Evolutionary conservation across 2,113 vertebrate species (phyloP), one percentile per base, ranked within the genome.

Genomic region (Ellobius talpinus): DNA sequence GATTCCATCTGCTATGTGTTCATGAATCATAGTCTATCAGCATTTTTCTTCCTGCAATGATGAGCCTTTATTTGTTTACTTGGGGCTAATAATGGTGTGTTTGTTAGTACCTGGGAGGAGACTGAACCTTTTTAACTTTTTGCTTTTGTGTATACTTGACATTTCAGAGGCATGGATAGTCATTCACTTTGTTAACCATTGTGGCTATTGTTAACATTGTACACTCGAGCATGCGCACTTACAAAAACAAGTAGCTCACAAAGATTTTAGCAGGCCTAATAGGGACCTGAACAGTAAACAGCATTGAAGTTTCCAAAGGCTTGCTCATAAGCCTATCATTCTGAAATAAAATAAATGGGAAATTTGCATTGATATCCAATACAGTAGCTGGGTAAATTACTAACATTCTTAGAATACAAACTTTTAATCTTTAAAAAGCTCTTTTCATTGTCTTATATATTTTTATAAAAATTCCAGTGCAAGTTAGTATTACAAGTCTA

Each of bases 21-120:
- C 13, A 45, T 93, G 88, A 96, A 87, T 95, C 68, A 91, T 61
- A 68, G 47, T 74, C 24, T 96, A 2, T 72, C 23, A 52, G 4
- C 14, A 70, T 93, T 95, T 23, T 94, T 82, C 7, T 86, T 66
- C 3, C 70, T 78, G 47, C 6, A 65, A 55, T 76, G 79, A 58
- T 87, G 92, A 95, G n/a, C 7, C 33, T 77, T 55, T 91, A 8
- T 72, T 47, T 95, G 2, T 7, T 92, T 92, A 92, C 14, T 66
- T 87, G 33, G 21, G 91, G 2, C 58, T 88, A 55, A 85, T 94
- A 45, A 70, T 78, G 17, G 3, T 24, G 17, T 85, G 7, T 47
- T 81, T 36, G 13, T 50, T 94, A 7, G 61, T 86, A 23, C 76
- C 47, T 72, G 42, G 26, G 13, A 39, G 95, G 5, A 95, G 31